These are phyloP conservation scores for Illadopsis cleaveri DNA, from an alignment of 2,113 vertebrate species.

Conservation along the genomic window DNA sequence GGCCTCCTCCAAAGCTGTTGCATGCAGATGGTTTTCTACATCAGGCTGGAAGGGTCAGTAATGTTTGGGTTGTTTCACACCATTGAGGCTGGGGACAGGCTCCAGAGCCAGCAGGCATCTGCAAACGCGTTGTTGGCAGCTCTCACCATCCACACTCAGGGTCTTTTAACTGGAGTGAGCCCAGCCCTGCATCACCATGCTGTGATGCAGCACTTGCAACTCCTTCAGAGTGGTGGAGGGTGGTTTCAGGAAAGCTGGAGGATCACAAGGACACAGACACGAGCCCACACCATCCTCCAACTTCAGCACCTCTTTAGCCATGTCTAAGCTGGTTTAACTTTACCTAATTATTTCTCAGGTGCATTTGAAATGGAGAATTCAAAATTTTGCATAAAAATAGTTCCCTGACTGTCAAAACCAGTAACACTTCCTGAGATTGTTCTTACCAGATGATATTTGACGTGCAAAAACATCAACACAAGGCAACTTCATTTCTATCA, in stretches of 20 bases:
- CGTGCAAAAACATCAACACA: neutral
- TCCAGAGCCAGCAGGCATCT: neutral
- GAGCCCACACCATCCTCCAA: fast-evolving
- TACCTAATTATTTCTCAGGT: neutral
- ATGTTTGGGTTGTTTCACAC: neutral
- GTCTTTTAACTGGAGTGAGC: neutral
- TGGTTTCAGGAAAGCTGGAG: neutral
- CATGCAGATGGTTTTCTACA: constrained; percentile 21
- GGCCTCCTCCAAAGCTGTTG: constrained; percentile 40
- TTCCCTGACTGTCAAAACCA: neutral
- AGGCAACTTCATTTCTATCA: neutral
- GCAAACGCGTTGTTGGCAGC: neutral
- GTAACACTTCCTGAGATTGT: neutral
- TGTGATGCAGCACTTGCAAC: neutral
- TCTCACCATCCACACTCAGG: neutral
- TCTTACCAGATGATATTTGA: neutral
- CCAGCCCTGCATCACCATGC: neutral
- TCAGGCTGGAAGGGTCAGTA: neutral
- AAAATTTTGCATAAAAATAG: neutral
- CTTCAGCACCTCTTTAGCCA: neutral
- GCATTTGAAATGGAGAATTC: neutral
- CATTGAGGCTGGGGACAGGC: neutral
- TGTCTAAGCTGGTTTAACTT: neutral
- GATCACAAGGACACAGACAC: fast-evolving
- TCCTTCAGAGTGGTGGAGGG: neutral